Evolutionary conservation across 1,140 invertebrate species (phyloP).

Genomic region (Drosophila melanica): DNA sequence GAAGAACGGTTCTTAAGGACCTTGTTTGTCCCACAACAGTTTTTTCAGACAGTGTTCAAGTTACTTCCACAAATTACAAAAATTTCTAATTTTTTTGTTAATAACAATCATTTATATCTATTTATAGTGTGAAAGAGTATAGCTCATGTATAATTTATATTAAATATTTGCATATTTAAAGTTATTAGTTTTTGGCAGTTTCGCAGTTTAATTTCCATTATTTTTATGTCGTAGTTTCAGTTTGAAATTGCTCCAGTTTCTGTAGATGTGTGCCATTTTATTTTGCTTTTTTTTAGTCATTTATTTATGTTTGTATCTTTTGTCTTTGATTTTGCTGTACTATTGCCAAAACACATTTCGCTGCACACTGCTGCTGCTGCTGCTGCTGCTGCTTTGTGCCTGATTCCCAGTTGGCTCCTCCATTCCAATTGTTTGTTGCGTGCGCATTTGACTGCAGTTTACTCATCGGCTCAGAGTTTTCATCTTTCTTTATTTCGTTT

Average conservation of each 20-base stretch:
- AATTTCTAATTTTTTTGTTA: too few species aligned
- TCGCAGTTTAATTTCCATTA: background rate
- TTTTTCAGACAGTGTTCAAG: too few species aligned
- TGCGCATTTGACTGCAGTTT: constrained; percentile 51
- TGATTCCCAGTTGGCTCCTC: constrained; percentile 9
- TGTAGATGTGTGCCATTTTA: background rate
- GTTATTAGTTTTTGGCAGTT: background rate
- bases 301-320: constrained; percentile 1
- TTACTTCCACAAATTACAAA: too few species aligned
- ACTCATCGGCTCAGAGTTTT: constrained; percentile 43
- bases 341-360: constrained; percentile 55
- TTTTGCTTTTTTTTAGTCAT: background rate
- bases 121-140: too few species aligned
- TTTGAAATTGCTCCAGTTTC: constrained; percentile 51
- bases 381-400: constrained; percentile 24
- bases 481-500: constrained; percentile 25
- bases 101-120: too few species aligned
- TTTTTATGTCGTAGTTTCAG: constrained; percentile 16
- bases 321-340: constrained; percentile 57
- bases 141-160: background rate
- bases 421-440: constrained; percentile 24
- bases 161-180: background rate
- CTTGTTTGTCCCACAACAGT: too few species aligned
- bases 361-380: constrained; percentile 30
- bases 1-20: too few species aligned